Evolutionary conservation across 2,113 vertebrate genomes (phyloP).

Genomic region (Etia nguti): DNA sequence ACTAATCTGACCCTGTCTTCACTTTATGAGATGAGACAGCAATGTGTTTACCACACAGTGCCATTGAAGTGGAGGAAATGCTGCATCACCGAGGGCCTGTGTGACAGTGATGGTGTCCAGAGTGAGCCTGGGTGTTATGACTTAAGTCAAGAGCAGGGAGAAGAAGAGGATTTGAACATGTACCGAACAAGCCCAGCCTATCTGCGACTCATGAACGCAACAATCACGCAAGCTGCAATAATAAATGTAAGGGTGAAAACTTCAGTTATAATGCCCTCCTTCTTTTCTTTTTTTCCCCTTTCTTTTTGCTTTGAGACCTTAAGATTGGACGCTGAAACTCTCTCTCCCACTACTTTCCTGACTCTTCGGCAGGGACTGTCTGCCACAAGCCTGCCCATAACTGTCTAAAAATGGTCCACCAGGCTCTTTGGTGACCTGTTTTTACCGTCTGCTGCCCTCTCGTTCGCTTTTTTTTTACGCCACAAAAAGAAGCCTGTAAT

Average conservation of each 20-base stretch:
- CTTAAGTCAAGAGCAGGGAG: conserved; percentile 10
- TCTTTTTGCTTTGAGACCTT: background rate
- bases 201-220: background rate
- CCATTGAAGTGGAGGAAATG: conserved; percentile 50
- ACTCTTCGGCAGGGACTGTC: background rate
- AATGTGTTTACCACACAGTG: conserved; percentile 22
- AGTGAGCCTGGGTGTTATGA: conserved; percentile 34
- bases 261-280: background rate
- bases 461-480: background rate
- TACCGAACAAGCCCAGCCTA: background rate
- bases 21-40: background rate
- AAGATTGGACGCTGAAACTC: background rate
- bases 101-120: conserved; percentile 69
- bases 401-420: background rate
- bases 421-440: background rate
- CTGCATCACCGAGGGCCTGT: conserved; percentile 28
- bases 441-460: background rate
- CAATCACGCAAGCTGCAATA: background rate
- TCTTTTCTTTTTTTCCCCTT: background rate
- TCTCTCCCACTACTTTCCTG: background rate
- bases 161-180: background rate
- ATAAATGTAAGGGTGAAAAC: background rate
- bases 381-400: background rate
- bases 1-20: background rate
- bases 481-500: background rate